phyloP scores from a whole-genome alignment of 2,113 vertebrate genomes.

The Triplophysa dalaica region DNA sequence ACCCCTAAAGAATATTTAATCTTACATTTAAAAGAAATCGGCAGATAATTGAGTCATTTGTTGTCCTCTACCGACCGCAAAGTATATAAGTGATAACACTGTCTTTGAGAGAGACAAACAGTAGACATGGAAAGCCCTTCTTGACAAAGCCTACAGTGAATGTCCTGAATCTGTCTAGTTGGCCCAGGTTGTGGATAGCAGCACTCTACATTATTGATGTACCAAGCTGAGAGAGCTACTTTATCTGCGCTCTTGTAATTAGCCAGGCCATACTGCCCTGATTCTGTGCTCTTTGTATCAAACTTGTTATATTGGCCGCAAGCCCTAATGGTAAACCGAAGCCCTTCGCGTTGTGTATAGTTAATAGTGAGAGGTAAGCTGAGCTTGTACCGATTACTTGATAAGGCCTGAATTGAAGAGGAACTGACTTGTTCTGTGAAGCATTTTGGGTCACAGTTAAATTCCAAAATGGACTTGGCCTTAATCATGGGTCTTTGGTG shows the following conservation, averaged over 20 bases:
- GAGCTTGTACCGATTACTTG: conserved; percentile 12
- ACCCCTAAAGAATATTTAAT: background rate
- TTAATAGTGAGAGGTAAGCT: conserved; percentile 26
- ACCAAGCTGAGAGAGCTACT: conserved; percentile 44
- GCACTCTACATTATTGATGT: conserved; percentile 56
- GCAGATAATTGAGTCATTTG: background rate
- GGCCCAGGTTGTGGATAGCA: conserved; percentile 42
- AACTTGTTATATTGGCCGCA: conserved; percentile 36
- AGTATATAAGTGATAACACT: background rate
- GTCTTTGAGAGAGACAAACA: conserved; percentile 24
- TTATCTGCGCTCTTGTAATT: conserved; percentile 50
- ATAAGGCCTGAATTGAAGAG: conserved; percentile 15
- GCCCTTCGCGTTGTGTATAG: conserved; percentile 25
- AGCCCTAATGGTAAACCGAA: conserved; percentile 28
- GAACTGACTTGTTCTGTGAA: conserved; percentile 15
- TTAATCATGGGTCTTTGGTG: background rate
- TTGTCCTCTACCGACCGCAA: background rate
- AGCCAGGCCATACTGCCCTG: conserved; percentile 39
- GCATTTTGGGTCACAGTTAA: conserved; percentile 4
- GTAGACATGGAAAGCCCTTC: conserved; percentile 31
- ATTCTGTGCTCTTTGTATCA: conserved; percentile 39
- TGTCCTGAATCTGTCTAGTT: conserved; percentile 43
- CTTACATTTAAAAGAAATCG: background rate
- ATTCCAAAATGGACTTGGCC: background rate
- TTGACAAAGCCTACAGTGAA: conserved; percentile 1